Evolutionary conservation across 2,113 vertebrate species (phyloP).

Genomic region (Sinocyclocheilus maitianheensis): DNA sequence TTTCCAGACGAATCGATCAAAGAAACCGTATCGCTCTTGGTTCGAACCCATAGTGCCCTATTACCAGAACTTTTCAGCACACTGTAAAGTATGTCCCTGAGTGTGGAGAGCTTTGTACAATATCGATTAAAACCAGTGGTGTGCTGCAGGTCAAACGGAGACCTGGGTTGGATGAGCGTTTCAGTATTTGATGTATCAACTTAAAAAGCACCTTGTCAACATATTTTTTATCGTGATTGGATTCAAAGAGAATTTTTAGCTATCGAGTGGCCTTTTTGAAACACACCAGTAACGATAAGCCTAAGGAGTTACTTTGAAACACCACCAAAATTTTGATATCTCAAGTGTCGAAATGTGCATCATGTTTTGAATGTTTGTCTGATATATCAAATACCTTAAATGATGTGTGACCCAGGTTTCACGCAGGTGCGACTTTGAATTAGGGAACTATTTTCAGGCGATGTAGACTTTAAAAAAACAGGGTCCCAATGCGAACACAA

Average conservation of each 20-base stretch:
- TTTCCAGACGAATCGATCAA: constrained; percentile 66
- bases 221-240: constrained; percentile 31
- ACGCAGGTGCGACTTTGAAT: constrained; percentile 6
- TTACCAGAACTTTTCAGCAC: constrained; percentile 69
- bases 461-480: constrained; percentile 49
- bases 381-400: constrained; percentile 50
- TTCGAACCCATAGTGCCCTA: constrained; percentile 62
- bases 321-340: constrained; percentile 49
- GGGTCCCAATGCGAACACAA: constrained; percentile 60
- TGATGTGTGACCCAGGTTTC: constrained; percentile 50
- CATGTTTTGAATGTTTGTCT: constrained; percentile 55
- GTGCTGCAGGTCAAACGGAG: constrained; percentile 56
- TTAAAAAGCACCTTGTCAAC: constrained; percentile 55
- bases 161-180: constrained; percentile 50
- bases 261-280: constrained; percentile 52
- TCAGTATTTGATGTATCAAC: constrained; percentile 50
- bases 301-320: constrained; percentile 41
- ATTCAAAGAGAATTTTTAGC: constrained; percentile 48
- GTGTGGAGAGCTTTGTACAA: constrained; percentile 68
- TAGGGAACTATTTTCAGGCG: constrained; percentile 50
- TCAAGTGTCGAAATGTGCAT: constrained; percentile 47
- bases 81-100: constrained; percentile 70
- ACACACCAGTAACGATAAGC: constrained; percentile 54
- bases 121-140: constrained; percentile 57
- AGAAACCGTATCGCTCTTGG: constrained; percentile 63